A percentile compares a stretch with the other conserved stretches of the same genome.
phyloP scores from a whole-genome alignment of 2,888 invertebrate genomes.

The Entomobrya multifasciata region DNA sequence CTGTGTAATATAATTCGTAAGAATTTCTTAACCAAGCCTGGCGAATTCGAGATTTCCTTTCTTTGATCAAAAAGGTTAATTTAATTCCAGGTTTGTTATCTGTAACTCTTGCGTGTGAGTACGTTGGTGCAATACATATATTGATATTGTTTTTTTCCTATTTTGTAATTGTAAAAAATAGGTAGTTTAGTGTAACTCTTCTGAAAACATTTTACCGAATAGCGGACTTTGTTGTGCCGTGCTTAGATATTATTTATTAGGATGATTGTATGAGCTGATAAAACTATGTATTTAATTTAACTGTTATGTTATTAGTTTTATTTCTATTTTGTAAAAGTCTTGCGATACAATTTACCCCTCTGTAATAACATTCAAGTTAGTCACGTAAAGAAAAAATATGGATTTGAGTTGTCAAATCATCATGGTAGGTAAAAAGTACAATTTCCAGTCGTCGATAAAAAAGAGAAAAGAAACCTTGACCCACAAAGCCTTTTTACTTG shows the following conservation, averaged over 20 bases:
- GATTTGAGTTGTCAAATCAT: not conserved
- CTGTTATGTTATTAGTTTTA: not conserved
- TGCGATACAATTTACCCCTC: not conserved
- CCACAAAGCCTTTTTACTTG: slow-evolving; percentile 11
- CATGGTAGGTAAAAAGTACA: not conserved
- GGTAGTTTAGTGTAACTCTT: not conserved
- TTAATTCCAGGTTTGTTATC: no score
- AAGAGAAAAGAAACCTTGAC: not conserved
- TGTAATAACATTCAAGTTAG: not conserved
- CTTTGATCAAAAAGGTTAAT: no score
- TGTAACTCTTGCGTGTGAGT: no score
- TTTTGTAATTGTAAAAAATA: not conserved
- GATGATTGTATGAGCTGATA: not conserved
- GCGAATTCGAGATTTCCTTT: no score
- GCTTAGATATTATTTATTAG: not conserved
- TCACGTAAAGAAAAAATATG: not conserved
- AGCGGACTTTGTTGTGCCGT: not conserved
- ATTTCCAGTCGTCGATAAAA: not conserved
- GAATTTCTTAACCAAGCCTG: no score
- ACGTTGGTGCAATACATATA: not conserved
- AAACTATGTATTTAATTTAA: not conserved
- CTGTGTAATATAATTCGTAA: no score
- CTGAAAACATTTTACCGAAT: not conserved
- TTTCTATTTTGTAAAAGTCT: not conserved
- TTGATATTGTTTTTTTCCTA: not conserved